A percentile compares a stretch with the other conserved stretches of the same genome.
Conservation (phyloP, 1,140 invertebrate genomes). For the Drosophila mauritiana region DNA sequence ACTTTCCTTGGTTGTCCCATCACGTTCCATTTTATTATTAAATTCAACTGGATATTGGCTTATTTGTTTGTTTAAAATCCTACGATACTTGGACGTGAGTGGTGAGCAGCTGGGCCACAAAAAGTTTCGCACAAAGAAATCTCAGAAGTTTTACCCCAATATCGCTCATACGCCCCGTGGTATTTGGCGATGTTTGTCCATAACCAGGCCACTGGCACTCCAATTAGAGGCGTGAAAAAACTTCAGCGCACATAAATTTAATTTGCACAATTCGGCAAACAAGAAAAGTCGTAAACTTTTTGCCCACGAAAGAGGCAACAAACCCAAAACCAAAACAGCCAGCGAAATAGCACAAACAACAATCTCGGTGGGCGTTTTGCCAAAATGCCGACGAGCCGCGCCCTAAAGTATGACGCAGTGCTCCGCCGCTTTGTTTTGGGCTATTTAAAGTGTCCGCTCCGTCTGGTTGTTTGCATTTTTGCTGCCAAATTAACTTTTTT, state of each 20-base stretch:
- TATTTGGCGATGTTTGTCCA: slow-evolving; percentile 38
- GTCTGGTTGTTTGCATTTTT: slow-evolving; percentile 77
- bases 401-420: slow-evolving; percentile 75
- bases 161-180: slow-evolving; percentile 40
- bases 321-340: slow-evolving; percentile 33
- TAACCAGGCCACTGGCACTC: slow-evolving; percentile 65
- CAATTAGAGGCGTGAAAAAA: slow-evolving; percentile 77
- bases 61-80: slow-evolving; percentile 21
- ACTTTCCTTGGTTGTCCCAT: not conserved
- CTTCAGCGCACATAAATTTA: slow-evolving; percentile 75
- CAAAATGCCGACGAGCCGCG: slow-evolving; percentile 48
- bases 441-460: slow-evolving; percentile 69
- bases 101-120: slow-evolving; percentile 3
- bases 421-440: slow-evolving; percentile 53
- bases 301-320: slow-evolving; percentile 47
- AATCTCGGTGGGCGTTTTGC: slow-evolving; percentile 47
- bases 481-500: slow-evolving; percentile 82
- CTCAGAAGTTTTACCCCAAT: slow-evolving; percentile 34
- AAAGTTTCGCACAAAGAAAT: slow-evolving; percentile 40
- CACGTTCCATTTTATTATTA: slow-evolving; percentile 4
- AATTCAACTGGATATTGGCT: slow-evolving; percentile 18
- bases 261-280: slow-evolving; percentile 78
- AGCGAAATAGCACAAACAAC: slow-evolving; percentile 47
- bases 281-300: slow-evolving; percentile 78
- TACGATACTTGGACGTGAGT: slow-evolving; percentile 18